phyloP scores from a whole-genome alignment of 2,888 invertebrate genomes.

The Acrobeloides nanus region DNA sequence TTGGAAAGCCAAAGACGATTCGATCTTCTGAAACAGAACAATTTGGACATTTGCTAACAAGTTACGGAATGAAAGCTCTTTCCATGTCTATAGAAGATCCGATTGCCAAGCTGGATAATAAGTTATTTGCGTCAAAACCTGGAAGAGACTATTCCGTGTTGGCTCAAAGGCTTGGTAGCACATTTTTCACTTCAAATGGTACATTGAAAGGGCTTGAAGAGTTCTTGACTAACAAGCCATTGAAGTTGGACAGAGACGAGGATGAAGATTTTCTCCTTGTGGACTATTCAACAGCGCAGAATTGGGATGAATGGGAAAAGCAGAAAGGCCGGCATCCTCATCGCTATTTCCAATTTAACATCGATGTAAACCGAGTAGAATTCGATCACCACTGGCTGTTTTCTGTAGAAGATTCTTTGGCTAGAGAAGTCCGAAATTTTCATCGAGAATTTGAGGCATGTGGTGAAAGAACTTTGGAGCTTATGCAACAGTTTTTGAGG shows the following conservation, averaged over 20 bases:
- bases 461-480: not conserved
- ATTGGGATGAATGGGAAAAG: slow-evolving; percentile 18
- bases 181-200: not conserved
- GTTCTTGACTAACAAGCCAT: not conserved
- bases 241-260: slow-evolving; percentile 20
- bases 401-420: slow-evolving; percentile 17
- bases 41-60: too few relatives aligned
- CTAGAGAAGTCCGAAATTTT: too few relatives aligned
- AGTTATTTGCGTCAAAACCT: not conserved
- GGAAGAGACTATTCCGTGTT: slow-evolving; percentile 2
- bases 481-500: slow-evolving; percentile 3
- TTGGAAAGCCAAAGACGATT: too few relatives aligned
- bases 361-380: slow-evolving; percentile 31
- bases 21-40: too few relatives aligned
- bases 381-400: slow-evolving; percentile 38
- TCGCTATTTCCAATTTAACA: slow-evolving; percentile 17
- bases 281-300: slow-evolving; percentile 7
- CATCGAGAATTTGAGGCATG: too few relatives aligned
- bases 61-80: too few relatives aligned
- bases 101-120: not conserved
- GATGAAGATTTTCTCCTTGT: slow-evolving; percentile 22
- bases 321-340: slow-evolving; percentile 2
- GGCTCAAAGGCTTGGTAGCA: not conserved
- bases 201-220: not conserved
- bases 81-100: too few relatives aligned